phyloP scores from a whole-genome alignment of 2,113 vertebrate species.

The Leptosomus discolor region DNA sequence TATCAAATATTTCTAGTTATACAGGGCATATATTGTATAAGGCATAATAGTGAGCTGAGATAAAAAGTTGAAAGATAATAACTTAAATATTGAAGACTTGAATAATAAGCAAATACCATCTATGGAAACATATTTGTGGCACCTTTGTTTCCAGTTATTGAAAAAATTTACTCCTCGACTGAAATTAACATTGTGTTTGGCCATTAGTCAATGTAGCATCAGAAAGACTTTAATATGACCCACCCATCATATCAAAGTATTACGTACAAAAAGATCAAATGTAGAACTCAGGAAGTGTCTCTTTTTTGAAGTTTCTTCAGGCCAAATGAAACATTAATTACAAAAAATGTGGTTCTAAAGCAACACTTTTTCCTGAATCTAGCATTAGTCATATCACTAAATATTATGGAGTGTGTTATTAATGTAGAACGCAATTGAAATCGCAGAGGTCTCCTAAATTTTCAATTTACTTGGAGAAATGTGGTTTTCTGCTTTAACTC shows the following conservation, averaged over 20 bases:
- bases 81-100: not conserved
- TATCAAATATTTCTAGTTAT: not conserved
- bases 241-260: not conserved
- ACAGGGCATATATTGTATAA: not conserved
- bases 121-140: not conserved
- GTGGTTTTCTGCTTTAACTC: not conserved
- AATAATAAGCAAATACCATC: not conserved
- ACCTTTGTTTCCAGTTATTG: not conserved
- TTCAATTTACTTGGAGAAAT: not conserved
- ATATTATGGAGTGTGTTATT: not conserved
- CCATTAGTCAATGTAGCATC: not conserved
- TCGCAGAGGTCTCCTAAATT: not conserved
- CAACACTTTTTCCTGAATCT: not conserved
- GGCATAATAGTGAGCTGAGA: not conserved
- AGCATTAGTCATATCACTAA: not conserved
- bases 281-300: not conserved
- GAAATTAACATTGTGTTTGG: not conserved
- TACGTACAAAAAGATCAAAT: not conserved
- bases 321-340: not conserved
- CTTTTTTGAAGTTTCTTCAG: not conserved
- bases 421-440: not conserved
- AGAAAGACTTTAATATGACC: not conserved
- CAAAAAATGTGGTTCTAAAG: not conserved
- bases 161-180: not conserved
- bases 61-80: not conserved